phyloP scores from a whole-genome alignment of 53 echinoderm and acorn worm genomes.

The Crossaster papposus region DNA sequence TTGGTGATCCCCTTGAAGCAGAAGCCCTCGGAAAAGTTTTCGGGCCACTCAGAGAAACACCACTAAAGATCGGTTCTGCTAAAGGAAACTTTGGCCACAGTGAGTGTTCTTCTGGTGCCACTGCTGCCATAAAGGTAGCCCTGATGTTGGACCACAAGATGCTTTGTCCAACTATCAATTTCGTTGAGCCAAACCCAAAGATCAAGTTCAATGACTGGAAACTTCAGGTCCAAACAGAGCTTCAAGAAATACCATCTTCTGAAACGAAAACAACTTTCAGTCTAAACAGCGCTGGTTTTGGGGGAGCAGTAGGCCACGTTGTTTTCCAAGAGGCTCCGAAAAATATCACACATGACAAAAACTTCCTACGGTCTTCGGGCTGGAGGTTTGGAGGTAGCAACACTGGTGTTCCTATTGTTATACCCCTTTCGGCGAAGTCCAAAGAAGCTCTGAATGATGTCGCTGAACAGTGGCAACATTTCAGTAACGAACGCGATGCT shows the following conservation, averaged over 20 bases:
- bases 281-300: constrained; percentile 91
- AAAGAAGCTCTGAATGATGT: constrained; percentile 71
- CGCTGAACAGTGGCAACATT: constrained; percentile 70
- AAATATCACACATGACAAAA: background rate
- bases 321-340: constrained; percentile 84
- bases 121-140: constrained; percentile 73
- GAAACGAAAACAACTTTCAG: constrained; percentile 69
- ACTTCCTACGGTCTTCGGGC: background rate
- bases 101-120: constrained; percentile 83
- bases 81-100: constrained; percentile 96
- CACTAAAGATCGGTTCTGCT: constrained; percentile 86
- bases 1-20: constrained; percentile 93
- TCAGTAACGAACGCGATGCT: constrained; percentile 73
- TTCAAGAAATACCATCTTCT: constrained; percentile 58
- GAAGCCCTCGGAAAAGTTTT: constrained; percentile 83
- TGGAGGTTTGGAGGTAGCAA: constrained; percentile 75
- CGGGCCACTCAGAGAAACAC: constrained; percentile 51
- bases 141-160: constrained; percentile 41
- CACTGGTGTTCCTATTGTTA: constrained; percentile 69
- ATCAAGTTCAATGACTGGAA: constrained; percentile 78
- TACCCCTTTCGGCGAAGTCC: constrained; percentile 84
- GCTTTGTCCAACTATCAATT: constrained; percentile 84
- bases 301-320: constrained; percentile 83
- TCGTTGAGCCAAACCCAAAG: constrained; percentile 75
- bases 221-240: constrained; percentile 73